phyloP scores from a whole-genome alignment of 2,113 vertebrate genomes.

The Corythaeola cristata region DNA sequence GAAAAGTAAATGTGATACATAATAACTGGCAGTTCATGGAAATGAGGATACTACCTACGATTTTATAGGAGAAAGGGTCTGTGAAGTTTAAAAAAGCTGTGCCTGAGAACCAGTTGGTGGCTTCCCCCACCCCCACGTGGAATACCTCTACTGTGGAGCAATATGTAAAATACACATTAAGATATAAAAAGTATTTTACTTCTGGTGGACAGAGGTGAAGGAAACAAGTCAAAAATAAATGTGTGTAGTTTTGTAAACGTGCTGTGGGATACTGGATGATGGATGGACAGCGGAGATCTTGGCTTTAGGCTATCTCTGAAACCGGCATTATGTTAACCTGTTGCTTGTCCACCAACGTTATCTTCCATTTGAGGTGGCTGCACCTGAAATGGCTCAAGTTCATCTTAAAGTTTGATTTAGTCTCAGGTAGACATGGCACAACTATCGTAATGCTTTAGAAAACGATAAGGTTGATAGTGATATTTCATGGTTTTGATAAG shows the following conservation, averaged over 20 bases:
- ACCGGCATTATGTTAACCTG: background rate
- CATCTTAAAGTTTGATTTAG: background rate
- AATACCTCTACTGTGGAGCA: background rate
- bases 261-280: background rate
- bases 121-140: rapidly evolving
- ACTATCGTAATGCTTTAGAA: background rate
- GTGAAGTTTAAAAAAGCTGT: background rate
- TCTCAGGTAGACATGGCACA: background rate
- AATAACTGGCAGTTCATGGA: background rate
- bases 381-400: background rate
- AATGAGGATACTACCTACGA: background rate
- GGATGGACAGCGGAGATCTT: background rate
- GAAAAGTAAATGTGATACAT: background rate
- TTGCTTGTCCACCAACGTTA: background rate
- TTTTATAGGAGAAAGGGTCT: background rate
- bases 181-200: background rate
- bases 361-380: background rate
- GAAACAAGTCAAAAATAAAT: background rate
- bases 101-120: background rate
- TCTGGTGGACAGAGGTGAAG: background rate
- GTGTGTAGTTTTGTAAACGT: background rate
- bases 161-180: background rate
- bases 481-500: background rate
- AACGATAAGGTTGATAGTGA: background rate
- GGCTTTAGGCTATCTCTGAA: background rate